Evolutionary conservation across 2,113 vertebrate species (phyloP).

Genomic region (Crotalus horridus): DNA sequence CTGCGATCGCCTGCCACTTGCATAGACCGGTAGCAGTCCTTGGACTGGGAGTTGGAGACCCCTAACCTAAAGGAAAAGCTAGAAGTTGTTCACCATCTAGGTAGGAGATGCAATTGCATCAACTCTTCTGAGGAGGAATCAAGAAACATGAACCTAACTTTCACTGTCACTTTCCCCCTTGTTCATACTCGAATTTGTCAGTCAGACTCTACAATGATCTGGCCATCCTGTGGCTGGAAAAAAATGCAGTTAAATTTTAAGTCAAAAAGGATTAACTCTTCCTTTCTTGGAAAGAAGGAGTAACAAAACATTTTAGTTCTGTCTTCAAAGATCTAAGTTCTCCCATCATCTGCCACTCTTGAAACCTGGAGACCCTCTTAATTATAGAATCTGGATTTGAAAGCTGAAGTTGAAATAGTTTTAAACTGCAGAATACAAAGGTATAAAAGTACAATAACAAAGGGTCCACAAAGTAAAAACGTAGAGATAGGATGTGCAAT

Average conservation of each 20-base stretch:
- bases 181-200: background rate
- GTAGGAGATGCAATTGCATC: background rate
- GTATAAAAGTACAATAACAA: background rate
- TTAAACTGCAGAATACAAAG: background rate
- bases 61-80: background rate
- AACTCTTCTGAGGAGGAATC: background rate
- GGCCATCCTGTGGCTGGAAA: background rate
- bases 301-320: background rate
- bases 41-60: background rate
- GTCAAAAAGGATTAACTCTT: background rate
- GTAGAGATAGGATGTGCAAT: background rate
- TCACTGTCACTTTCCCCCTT: background rate
- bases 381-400: background rate
- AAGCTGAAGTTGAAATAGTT: background rate
- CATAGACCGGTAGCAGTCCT: rapidly evolving
- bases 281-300: background rate
- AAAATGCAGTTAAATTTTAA: background rate
- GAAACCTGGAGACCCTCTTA: background rate
- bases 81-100: background rate
- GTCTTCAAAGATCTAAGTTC: background rate
- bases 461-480: background rate
- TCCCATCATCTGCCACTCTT: background rate
- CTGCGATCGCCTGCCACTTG: background rate
- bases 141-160: background rate
- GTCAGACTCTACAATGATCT: background rate